Percentiles rank a stretch among this genome's conserved stretches.
Evolutionary conservation across 2,113 vertebrate species (phyloP).

Genomic region (Dunckerocampus dactyliophorus): DNA sequence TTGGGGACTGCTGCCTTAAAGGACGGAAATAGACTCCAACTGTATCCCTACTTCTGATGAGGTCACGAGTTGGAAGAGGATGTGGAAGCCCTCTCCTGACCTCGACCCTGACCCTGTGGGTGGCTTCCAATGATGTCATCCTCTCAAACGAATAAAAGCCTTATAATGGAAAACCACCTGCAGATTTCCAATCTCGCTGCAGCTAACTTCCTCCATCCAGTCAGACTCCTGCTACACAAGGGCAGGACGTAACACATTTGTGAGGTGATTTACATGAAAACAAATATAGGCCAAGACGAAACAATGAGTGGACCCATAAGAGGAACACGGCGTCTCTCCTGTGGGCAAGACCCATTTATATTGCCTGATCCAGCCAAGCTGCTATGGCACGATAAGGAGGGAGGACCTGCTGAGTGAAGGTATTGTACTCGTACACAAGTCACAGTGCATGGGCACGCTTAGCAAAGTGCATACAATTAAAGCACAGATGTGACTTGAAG

Average conservation of each 20-base stretch:
- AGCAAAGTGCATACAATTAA: slow-evolving; percentile 26
- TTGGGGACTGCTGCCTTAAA: no score
- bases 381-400: slow-evolving; percentile 68
- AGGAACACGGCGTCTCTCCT: slow-evolving; percentile 75
- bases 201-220: slow-evolving; percentile 76
- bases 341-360: slow-evolving; percentile 69
- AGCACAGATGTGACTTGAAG: slow-evolving; percentile 7
- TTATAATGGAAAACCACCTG: slow-evolving; percentile 73
- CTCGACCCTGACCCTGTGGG: slow-evolving; percentile 33
- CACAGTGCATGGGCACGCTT: slow-evolving; percentile 25
- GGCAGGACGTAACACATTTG: slow-evolving; percentile 89
- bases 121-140: slow-evolving; percentile 70
- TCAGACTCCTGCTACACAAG: slow-evolving; percentile 75
- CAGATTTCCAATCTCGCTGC: slow-evolving; percentile 72
- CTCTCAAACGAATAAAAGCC: slow-evolving; percentile 52
- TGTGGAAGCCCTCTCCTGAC: slow-evolving; percentile 53
- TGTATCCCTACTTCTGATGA: no score
- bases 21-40: no score
- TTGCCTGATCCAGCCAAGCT: slow-evolving; percentile 73
- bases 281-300: slow-evolving; percentile 83
- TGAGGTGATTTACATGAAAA: slow-evolving; percentile 89
- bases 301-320: slow-evolving; percentile 83
- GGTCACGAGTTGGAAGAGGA: slow-evolving; percentile 1
- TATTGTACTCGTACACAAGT: slow-evolving; percentile 47
- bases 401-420: slow-evolving; percentile 45